Evolutionary conservation across 1,140 invertebrate species (phyloP).

Genomic region (Magallana gigas): DNA sequence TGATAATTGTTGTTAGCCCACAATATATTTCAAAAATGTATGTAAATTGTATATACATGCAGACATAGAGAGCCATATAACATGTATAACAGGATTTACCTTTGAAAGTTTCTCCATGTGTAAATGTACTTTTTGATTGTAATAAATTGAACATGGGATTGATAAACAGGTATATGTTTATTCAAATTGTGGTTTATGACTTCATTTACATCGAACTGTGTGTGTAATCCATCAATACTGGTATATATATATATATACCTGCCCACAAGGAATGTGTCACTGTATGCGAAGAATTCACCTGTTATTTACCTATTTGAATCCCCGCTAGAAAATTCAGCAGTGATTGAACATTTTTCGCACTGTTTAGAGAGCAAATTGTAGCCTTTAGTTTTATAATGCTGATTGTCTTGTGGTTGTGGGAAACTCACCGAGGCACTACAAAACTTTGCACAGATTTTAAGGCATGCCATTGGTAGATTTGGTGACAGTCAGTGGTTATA

Average conservation of each 20-base stretch:
- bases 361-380: neutral
- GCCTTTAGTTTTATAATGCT: neutral
- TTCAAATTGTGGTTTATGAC: neutral
- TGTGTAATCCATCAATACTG: constrained; percentile 3
- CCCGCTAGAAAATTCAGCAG: neutral
- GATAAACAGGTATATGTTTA: neutral
- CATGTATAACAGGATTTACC: neutral
- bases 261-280: constrained; percentile 27
- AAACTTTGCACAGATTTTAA: neutral
- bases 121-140: neutral
- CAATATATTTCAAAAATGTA: neutral
- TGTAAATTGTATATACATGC: neutral
- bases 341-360: neutral
- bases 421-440: constrained; percentile 7
- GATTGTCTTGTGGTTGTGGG: neutral
- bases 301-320: constrained; percentile 16
- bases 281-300: constrained; percentile 21
- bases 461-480: neutral
- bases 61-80: neutral
- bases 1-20: too few species aligned
- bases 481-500: neutral
- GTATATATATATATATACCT: neutral
- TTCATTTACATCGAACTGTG: constrained; percentile 12
- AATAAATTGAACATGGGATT: too few species aligned
- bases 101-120: neutral